A percentile compares a stretch with the other conserved stretches of the same genome.
Evolutionary conservation across 2,113 vertebrate genomes (phyloP).

Genomic region (Cisticola juncidis): DNA sequence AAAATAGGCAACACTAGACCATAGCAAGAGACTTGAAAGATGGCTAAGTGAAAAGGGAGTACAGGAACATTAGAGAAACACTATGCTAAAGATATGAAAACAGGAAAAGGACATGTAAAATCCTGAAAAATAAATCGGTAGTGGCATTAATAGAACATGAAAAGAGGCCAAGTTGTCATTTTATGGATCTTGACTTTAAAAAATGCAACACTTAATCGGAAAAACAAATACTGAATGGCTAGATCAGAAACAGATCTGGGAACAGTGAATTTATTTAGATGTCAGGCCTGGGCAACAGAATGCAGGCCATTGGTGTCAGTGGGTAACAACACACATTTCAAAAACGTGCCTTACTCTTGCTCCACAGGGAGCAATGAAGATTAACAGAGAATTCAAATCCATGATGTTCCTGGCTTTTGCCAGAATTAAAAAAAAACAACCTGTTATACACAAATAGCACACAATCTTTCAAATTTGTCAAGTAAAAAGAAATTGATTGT

Average conservation of each 20-base stretch:
- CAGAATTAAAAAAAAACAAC: background rate
- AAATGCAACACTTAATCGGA: background rate
- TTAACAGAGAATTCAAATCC: background rate
- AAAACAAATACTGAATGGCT: background rate
- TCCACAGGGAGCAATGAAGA: background rate
- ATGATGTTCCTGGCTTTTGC: background rate
- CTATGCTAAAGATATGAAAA: background rate
- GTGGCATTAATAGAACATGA: background rate
- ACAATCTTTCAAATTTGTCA: background rate
- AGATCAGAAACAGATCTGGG: background rate
- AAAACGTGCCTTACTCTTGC: background rate
- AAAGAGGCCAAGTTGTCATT: background rate
- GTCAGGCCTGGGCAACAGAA: background rate
- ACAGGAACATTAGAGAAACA: background rate
- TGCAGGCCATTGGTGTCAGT: background rate
- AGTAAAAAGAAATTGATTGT: background rate
- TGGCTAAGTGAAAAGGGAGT: background rate
- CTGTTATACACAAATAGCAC: background rate
- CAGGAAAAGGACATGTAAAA: background rate
- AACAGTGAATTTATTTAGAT: background rate
- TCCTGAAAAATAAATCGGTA: background rate
- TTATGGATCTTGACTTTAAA: background rate
- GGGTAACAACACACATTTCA: background rate
- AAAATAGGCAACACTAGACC: background rate
- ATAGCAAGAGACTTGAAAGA: background rate